phyloP scores from a whole-genome alignment of 23 tunicate species.

The Pegea sp. region DNA sequence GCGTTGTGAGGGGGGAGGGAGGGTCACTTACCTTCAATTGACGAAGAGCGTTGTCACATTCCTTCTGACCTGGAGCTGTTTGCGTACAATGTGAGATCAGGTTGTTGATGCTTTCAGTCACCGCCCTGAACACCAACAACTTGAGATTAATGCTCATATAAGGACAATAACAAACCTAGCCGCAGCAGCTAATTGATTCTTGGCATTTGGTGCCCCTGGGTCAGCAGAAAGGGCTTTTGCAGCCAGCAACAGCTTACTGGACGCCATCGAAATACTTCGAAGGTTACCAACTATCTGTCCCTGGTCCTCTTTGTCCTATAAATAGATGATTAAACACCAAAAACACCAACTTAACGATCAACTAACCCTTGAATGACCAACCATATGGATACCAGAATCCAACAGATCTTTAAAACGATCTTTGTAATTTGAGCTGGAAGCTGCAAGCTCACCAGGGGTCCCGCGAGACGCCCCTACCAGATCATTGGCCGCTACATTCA shows the following conservation, averaged over 20 bases:
- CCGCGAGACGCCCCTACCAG: constrained; percentile 90
- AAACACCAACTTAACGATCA: neutral
- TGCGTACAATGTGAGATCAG: constrained; percentile 89
- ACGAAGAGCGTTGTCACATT: constrained; percentile 91
- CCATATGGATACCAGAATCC: constrained; percentile 74
- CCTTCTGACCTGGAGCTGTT: constrained; percentile 98
- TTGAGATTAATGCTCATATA: too few species aligned
- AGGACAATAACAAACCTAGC: too few species aligned
- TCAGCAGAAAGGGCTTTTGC: constrained; percentile 95
- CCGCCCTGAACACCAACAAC: too few species aligned
- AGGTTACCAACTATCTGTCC: constrained; percentile 78
- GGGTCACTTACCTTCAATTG: constrained; percentile 49
- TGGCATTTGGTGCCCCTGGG: constrained; percentile 82
- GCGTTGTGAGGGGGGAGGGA: too few species aligned
- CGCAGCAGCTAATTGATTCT: constrained; percentile 89
- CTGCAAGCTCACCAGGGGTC: constrained; percentile 62
- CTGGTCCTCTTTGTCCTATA: constrained; percentile 78
- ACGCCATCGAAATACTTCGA: constrained; percentile 80
- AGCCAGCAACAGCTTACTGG: constrained; percentile 84
- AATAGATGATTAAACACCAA: neutral
- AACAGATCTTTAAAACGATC: constrained; percentile 35
- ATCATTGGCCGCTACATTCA: constrained; percentile 88
- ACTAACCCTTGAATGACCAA: constrained; percentile 75
- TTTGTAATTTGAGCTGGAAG: constrained; percentile 65
- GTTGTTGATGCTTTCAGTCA: constrained; percentile 97